Evolutionary conservation across 2,797 vertebrate genomes (phyloP), one percentile per base, ranked within the genome.

Genomic region (Acrossocheilus fasciatus): DNA sequence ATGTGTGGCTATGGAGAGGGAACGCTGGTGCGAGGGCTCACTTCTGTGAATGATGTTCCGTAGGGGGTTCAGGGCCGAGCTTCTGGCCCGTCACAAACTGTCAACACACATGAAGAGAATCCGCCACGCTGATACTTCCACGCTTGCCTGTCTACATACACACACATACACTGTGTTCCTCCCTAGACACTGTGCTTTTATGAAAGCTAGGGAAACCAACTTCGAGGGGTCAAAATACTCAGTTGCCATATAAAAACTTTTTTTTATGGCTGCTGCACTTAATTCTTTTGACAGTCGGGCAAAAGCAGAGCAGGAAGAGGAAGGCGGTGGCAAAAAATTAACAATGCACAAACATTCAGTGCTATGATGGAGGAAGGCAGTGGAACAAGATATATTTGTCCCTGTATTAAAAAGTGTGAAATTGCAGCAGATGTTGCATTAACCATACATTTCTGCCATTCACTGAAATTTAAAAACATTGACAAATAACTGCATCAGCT

Each of bases 201-300:
- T 70, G 52, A 54, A 50, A 45, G 52, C 81, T 82, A 66, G 23
- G 68, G 81, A 76, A 84, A 30, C 62, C 30, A 79, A 85, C 57
- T 68, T 77, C 75, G 52, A 80, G 23, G 82, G 80, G 64, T 82
- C 80, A 83, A 87, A 86, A 84, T 43, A 10, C 82, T 77, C 2
- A 30, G 75, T 69, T 82, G 59, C 70, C 83, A 62, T 73, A 83
- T 57, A 8, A 26, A 62, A 76, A 4, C 30, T 45, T 62, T 6
- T 73, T 81, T 89, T 76, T 43, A 73, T n/a, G 54, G 41, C 0
- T 43, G 68, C 82, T 88, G 36, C 45, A 83, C 36, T 85, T 78
- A 89, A 86, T 88, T 85, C 50, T 26, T 87, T 84, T 88, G 86
- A 83, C 88, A 85, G 86, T 66, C 12, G 52, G 26, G 73, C 43